Evolutionary conservation across 2,797 vertebrate genomes (phyloP).

Genomic region (Gadopsis marmoratus): DNA sequence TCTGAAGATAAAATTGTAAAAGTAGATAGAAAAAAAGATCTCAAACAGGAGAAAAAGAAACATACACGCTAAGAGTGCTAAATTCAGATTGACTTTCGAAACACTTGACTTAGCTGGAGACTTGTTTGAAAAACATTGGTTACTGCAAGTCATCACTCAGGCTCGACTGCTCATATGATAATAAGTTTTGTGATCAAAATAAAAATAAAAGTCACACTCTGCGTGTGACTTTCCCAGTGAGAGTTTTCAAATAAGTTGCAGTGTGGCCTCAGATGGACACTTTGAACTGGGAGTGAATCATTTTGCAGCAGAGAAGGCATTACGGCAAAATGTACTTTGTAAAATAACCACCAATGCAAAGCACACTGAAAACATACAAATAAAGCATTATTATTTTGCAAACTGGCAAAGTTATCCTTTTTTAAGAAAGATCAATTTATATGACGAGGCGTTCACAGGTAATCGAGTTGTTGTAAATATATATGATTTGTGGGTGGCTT

Average conservation of each 20-base stretch:
- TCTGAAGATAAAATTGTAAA: background rate
- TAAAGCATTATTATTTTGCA: background rate
- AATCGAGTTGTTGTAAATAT: background rate
- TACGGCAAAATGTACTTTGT: background rate
- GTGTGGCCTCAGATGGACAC: background rate
- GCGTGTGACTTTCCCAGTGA: background rate
- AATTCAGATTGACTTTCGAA: conserved; percentile 52
- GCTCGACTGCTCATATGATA: background rate
- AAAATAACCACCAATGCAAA: background rate
- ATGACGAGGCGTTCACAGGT: background rate
- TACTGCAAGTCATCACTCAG: conserved; percentile 5
- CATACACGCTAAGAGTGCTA: background rate
- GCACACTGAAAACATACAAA: background rate
- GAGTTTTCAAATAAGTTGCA: conserved; percentile 21
- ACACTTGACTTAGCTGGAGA: conserved; percentile 9
- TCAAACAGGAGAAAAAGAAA: conserved; percentile 8
- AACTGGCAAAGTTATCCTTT: background rate
- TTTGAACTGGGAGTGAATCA: background rate
- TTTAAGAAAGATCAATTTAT: background rate
- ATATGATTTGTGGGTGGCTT: background rate
- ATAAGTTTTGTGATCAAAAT: background rate
- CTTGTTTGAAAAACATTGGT: conserved; percentile 7
- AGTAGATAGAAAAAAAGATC: conserved; percentile 1
- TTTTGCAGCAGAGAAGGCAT: background rate
- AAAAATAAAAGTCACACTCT: background rate